phyloP scores from a whole-genome alignment of 1,140 invertebrate species.

The Danaus plexippus region DNA sequence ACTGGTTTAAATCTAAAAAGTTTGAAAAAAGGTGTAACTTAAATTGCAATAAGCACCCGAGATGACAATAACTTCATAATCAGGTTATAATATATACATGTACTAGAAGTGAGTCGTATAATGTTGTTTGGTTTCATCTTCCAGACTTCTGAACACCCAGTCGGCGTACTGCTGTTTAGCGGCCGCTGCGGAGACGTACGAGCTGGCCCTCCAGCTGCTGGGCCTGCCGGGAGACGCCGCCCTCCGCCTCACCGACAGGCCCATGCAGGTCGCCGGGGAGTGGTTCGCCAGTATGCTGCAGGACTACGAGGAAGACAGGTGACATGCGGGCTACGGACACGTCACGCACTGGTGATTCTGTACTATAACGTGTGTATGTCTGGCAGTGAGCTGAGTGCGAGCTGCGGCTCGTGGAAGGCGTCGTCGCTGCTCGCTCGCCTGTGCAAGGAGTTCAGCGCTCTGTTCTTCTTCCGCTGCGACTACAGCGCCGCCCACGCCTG shows the following conservation, averaged over 20 bases:
- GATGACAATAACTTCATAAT: no score
- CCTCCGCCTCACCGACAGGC: slow-evolving; percentile 24
- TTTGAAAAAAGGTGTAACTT: no score
- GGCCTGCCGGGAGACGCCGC: slow-evolving; percentile 49
- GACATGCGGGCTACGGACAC: no score
- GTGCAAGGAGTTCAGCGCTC: slow-evolving; percentile 84
- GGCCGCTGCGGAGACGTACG: slow-evolving; percentile 77
- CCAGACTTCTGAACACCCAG: slow-evolving; percentile 86
- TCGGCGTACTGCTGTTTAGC: slow-evolving; percentile 84
- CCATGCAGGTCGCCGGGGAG: slow-evolving; percentile 22
- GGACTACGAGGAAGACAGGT: slow-evolving; percentile 27
- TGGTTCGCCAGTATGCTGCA: slow-evolving; percentile 24
- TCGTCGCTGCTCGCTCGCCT: slow-evolving; percentile 75
- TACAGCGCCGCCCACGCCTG: slow-evolving; percentile 84
- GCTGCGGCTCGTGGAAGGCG: slow-evolving; percentile 39
- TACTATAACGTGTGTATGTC: no score
- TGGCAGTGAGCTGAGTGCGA: slow-evolving; percentile 15
- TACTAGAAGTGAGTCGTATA: no score
- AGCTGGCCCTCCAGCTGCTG: slow-evolving; percentile 73
- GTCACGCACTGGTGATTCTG: no score
- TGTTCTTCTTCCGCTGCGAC: slow-evolving; percentile 86
- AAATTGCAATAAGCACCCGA: no score
- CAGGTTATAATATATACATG: no score
- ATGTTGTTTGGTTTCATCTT: slow-evolving; percentile 12
- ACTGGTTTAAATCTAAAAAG: no score